Evolutionary conservation across 2,888 invertebrate species (phyloP), one percentile per base, ranked within the genome.

Genomic region (Coleophora deauratella): DNA sequence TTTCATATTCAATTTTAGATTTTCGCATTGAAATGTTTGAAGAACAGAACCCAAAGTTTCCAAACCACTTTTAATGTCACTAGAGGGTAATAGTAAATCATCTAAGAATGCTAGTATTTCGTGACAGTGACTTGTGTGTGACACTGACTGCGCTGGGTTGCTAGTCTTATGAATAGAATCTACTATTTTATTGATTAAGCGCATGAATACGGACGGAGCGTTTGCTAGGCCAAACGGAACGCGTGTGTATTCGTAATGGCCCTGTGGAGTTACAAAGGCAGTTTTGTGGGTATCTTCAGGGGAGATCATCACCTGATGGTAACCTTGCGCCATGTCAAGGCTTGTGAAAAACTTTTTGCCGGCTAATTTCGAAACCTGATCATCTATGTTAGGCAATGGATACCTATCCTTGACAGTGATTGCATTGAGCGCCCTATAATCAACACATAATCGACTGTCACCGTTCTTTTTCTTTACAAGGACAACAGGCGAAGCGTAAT

Each of bases 221-320:
- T 63, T 65, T 0, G 35, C 41, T 11, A 55, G 37, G 4, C 56
- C 55, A 31, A 59, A 57, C 3, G 53, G 52, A 36, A 47, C 45
- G 36, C 47, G 46, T 1, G 38, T 27, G 34, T 59, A 65, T 10
- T 66, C 55, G 30, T 49, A 67, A 27, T 60, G 59, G 0, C 62
- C 58, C 10, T 54, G 52, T 1, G 57, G 61, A 0, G 59, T 62
- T 1, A 66, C 49, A 41, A 70, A 67, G 0, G 64, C 56, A 0
- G 66, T 69, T 27, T 55, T 56, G 35, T 59, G 53, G 21, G 43
- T 42, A 12, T 57, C 52, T 4, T 41, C 38, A 27, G 50, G 44
- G 11, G 49, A 43, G 1, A 65, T 41, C 9, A 44, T 42, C 1
- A 66, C 58, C 40, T 65, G 62, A 32, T 62, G 57, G 44, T 61